Base-by-base conservation (phyloP, 2,888 invertebrate genomes). In the Helleia helle region DNA sequence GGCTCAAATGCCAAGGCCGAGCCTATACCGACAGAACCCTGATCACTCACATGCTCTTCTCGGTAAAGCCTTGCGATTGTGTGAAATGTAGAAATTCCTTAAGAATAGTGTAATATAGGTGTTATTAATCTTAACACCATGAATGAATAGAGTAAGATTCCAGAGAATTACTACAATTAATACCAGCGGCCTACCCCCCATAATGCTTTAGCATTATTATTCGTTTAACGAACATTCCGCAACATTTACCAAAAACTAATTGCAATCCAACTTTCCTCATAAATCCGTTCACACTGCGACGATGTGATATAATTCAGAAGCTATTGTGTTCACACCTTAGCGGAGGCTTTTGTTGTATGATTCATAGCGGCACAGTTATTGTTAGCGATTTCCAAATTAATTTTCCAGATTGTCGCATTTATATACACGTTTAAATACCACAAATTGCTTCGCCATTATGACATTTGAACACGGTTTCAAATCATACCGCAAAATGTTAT, bases 301-400 rank as follows among this genome's bases (percentile, higher is more conserved):
- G 53, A 55, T 54, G 59, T 62, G 44, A 55, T 68, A 67, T 58
- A 52, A 48, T 69, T 65, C 59, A 62, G 56, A 62, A 56, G 45
- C 47, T 41, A 44, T 46, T 49, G 46, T 49, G 45, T 45, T 74
- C 75, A 72, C 79, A 77, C 77, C 79, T 79, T 70, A 55, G 58
- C 58, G 54, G 67, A 46, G 50, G 56, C 65, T 56, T 65, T 81
- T 80, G 77, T 81, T 52, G 47, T 52, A 66, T 84, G 81, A 83
- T 79, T 79, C 72, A 84, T 77, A 46, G 55, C 54, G 44, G 44
- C 47, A 51, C 65, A 65, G 68, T 75, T 75, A 76, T 79, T 73
- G 74, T 73, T 61, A 62, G 71, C 70, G 67, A 77, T 79, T 65
- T 60, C 52, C 56, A 67, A 71, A 80, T 80, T 81, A 81, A 84